Base-by-base conservation (phyloP, 92 coral and sea anemone species). In the Parazoanthus atlanticus region DNA sequence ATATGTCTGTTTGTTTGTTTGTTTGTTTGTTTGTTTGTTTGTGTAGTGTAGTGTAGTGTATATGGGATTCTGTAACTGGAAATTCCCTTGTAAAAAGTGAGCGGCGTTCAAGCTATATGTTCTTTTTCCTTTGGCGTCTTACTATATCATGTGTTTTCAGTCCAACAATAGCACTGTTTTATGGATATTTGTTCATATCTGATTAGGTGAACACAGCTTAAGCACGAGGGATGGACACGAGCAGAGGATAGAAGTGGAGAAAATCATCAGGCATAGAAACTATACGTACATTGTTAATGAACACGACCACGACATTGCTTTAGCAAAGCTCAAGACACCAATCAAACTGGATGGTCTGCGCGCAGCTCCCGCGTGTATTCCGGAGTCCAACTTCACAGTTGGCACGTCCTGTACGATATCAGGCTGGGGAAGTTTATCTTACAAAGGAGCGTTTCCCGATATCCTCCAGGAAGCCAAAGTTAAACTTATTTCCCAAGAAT, bases 371-470 rank as follows among this genome's bases (percentile, higher is more conserved):
- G 87, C 67, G 3, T 84, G 87, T 29, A 26, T 84, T 29, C 29
- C 74, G 5, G 87, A 84, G 41, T 46, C 36, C 28, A 84, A 70
- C 41, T 84, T 84, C 87, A 71, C 77, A 30, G 89, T 34, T 76
- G 89, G 89, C 21, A 54, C 71, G 17, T 11, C 67, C 25, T 86
- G 89, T 28, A 86, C 84, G 26, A 86, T 86, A 75, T n/a, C 89
- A 0, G 89, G 89, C 5, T 86, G 89, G 89, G 89, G 89, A 34
- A 76, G 56, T 28, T 17, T 86, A 19, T 30, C 64, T 16, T 76
- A 54, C 33, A 75, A 34, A 75, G 89, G 89, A 74, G 0, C 12
- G 5, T 74, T 36, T 13, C 84, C 89, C 52, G 83, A 78, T 40
- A 32, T 49, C 38, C 89, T 86, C 28, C 89, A 86, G 83, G 84